These are phyloP conservation scores for Myotis davidii DNA, from an alignment of 2,113 vertebrate species.

Conservation along the genomic window DNA sequence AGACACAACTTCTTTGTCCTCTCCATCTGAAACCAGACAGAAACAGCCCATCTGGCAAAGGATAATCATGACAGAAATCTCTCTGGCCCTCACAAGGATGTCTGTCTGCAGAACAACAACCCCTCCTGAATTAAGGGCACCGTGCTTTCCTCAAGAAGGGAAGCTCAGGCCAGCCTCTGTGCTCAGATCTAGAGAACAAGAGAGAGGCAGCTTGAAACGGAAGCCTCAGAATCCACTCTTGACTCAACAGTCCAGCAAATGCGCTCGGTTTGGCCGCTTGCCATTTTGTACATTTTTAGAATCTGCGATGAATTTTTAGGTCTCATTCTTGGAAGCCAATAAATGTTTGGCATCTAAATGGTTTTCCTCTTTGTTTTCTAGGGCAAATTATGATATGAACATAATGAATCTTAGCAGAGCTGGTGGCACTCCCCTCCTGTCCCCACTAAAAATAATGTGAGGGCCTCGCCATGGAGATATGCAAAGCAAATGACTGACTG, in stretches of 20 bases:
- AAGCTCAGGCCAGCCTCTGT: not conserved
- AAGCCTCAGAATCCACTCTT: not conserved
- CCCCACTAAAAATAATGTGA: not conserved
- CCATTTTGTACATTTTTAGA: not conserved
- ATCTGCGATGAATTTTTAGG: not conserved
- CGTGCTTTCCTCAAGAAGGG: not conserved
- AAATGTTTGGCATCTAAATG: not conserved
- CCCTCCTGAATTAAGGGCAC: not conserved
- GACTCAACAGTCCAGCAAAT: not conserved
- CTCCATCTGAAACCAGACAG: not conserved
- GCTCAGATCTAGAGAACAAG: not conserved
- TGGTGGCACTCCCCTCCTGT: not conserved
- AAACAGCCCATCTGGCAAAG: not conserved
- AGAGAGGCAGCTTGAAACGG: not conserved
- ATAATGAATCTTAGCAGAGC: not conserved
- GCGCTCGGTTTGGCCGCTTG: not conserved
- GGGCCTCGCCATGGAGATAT: not conserved
- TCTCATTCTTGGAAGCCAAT: not conserved
- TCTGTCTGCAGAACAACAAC: fast-evolving
- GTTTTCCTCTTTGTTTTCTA: not conserved
- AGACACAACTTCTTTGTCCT: not conserved
- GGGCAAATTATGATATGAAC: not conserved
- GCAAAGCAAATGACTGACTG: not conserved
- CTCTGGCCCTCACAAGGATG: not conserved
- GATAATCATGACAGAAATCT: not conserved